These are phyloP conservation scores for Steatocranus sp. DNA, from an alignment of 2,797 vertebrate genomes.

Conservation along the genomic window DNA sequence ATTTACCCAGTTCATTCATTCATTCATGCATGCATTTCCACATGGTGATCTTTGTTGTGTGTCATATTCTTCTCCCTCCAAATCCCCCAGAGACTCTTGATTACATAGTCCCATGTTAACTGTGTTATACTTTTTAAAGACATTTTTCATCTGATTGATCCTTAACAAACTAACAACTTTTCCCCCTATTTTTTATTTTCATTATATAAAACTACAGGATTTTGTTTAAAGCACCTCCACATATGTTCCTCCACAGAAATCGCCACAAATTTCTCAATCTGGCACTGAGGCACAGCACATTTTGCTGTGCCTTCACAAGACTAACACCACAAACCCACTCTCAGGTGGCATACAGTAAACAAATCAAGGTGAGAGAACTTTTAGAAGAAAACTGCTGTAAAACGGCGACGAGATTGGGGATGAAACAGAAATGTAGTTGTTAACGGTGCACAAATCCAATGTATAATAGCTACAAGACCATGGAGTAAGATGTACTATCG, in stretches of 20 bases:
- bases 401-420: not conserved
- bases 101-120: not conserved
- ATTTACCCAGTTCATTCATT: not conserved
- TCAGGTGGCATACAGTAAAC: constrained; percentile 3
- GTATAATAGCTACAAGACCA: not conserved
- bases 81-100: not conserved
- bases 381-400: not conserved
- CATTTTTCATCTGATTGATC: not conserved
- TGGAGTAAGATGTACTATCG: not conserved
- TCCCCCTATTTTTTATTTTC: not conserved
- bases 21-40: not conserved
- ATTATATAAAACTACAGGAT: not conserved
- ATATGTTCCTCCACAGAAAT: constrained; percentile 2
- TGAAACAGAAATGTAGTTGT: not conserved
- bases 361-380: not conserved
- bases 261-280: not conserved
- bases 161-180: not conserved
- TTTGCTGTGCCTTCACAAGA: not conserved
- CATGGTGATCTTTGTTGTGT: not conserved
- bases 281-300: constrained; percentile 15
- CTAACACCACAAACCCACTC: not conserved
- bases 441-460: not conserved
- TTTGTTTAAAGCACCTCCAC: not conserved
- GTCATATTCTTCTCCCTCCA: not conserved
- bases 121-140: not conserved